A percentile compares a stretch with the other conserved stretches of the same genome.
Conservation (phyloP, 2,888 invertebrate species). For the Aleiodes leptofemur region DNA sequence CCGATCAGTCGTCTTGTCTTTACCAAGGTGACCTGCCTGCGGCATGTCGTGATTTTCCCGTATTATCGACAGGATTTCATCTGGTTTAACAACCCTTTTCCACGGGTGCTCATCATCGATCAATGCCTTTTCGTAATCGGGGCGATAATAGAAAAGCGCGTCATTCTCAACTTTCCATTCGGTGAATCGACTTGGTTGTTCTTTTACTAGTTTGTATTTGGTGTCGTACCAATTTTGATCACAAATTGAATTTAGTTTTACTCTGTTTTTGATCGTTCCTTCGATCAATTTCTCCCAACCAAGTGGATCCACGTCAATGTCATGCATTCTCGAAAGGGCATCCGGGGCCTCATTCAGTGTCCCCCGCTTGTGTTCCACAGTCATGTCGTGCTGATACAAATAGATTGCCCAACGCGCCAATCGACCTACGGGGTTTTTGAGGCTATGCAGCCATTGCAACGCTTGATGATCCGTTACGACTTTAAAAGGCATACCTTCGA, state of each 20-base stretch:
- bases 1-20: conserved; percentile 41
- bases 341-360: conserved; percentile 51
- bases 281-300: conserved; percentile 43
- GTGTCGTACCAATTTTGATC: conserved; percentile 41
- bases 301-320: conserved; percentile 36
- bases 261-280: conserved; percentile 18
- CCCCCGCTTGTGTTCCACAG: conserved; percentile 44
- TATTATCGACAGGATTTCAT: not conserved
- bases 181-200: conserved; percentile 30
- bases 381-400: conserved; percentile 42
- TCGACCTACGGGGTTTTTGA: conserved; percentile 28
- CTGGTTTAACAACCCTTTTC: conserved; percentile 32
- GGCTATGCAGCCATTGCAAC: conserved; percentile 41
- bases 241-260: too few relatives aligned
- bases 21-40: conserved; percentile 33
- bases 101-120: conserved; percentile 43
- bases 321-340: conserved; percentile 43
- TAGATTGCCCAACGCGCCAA: conserved; percentile 51
- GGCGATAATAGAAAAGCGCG: conserved; percentile 30
- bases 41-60: conserved; percentile 16
- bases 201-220: conserved; percentile 23
- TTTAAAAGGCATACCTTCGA: conserved; percentile 39
- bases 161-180: conserved; percentile 42
- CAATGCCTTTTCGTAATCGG: conserved; percentile 32
- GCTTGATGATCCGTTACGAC: conserved; percentile 56